Conservation (phyloP, 2,113 vertebrate species). For the Odobenus rosmarus region DNA sequence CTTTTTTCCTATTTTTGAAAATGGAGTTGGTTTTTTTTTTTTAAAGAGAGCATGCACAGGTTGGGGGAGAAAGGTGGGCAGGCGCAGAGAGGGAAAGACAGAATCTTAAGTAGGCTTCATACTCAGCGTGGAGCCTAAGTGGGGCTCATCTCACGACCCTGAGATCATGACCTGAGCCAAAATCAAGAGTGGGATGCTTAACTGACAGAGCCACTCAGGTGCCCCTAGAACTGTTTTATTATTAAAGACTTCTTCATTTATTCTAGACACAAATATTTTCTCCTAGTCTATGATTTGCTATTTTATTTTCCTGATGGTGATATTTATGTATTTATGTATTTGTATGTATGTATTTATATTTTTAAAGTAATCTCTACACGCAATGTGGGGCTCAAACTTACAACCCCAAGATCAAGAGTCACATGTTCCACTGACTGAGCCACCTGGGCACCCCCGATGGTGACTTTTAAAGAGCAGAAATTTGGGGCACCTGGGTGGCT, state of each 20-base stretch:
- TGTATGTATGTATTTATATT: not conserved
- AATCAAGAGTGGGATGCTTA: not conserved
- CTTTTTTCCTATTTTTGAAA: not conserved
- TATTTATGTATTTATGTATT: not conserved
- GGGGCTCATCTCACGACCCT: not conserved
- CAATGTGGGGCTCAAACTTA: not conserved
- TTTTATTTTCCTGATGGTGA: not conserved
- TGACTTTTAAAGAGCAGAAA: not conserved
- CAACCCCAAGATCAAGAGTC: not conserved
- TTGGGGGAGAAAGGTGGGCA: not conserved
- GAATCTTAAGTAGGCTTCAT: not conserved
- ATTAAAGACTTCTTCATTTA: not conserved
- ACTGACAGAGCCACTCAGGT: not conserved
- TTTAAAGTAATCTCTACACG: not conserved
- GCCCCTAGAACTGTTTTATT: not conserved
- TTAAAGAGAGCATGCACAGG: not conserved
- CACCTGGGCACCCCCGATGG: not conserved
- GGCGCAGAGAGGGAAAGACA: not conserved
- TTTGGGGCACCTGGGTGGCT: not conserved
- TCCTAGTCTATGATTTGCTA: not conserved
- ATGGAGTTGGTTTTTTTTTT: not conserved
- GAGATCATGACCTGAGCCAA: not conserved
- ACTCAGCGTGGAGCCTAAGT: not conserved
- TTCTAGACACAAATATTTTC: not conserved
- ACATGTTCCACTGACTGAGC: not conserved